Base-by-base conservation (phyloP, 2,797 vertebrate genomes). In the Streptopelia turtur region DNA sequence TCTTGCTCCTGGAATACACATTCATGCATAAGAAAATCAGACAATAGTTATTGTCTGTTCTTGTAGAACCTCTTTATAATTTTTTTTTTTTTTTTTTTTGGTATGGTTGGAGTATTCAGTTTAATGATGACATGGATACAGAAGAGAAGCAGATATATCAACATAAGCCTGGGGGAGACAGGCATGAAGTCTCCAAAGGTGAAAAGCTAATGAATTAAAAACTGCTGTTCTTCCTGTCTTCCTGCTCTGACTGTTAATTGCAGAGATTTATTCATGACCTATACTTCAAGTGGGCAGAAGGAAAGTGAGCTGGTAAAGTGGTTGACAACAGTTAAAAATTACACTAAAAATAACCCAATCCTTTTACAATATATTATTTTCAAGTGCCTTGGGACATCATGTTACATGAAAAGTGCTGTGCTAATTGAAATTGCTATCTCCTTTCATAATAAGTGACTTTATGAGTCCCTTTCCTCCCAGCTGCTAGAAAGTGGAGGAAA, bases 161-260 rank as follows among this genome's bases (percentile, higher is more conserved):
- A 37, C 27, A 47, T 72, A 60, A 85, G 64, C 65, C 81, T 60
- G 30, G 31, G 70, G 47, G 56, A 94, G 72, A 86, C 55, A 89
- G 89, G 93, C 72, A 83, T 92, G 65, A 95, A 94, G 75, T 89
- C 41, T 79, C 56, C 49, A 84, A 68, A 86, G 82, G 70, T 79
- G 83, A 94, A 96, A 79, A 71, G 78, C 50, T 90, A 93, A 85
- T 88, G 68, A 90, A 94, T 87, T 95, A 92, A 89, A 95, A 94
- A 59, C 45, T 56, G 52, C 47, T 94, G 49, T 45, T 94, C 56
- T 50, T 75, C 85, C 83, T 89, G 23, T 79, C 68, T 88, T 94
- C 50, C 72, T 87, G 11, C 35, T 89, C 75, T 87, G 76, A 50
- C 75, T 74, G 21, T 90, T 96, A 96, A 95, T 93, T 92, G 69